Percentiles rank a stretch among this genome's conserved stretches.
phyloP scores from a whole-genome alignment of 2,888 invertebrate genomes.

The Callyntrura sp. region DNA sequence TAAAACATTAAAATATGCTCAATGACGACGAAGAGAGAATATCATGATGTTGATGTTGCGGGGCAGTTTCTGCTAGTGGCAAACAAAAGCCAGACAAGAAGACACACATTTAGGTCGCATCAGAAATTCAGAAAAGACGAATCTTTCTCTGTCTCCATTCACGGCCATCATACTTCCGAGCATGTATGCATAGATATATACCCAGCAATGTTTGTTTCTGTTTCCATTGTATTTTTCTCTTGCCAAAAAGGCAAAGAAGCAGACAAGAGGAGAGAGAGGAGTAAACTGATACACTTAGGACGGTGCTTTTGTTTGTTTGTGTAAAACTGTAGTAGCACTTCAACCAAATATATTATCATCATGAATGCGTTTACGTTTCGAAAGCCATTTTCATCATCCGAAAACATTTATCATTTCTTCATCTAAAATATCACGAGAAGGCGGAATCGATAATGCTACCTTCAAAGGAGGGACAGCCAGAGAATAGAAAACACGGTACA shows the following conservation, averaged over 20 bases:
- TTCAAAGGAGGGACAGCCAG: not conserved
- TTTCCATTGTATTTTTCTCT: conserved; percentile 1
- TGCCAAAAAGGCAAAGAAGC: conserved; percentile 3
- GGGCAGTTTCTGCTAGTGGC: conserved; percentile 12
- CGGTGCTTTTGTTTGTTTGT: not conserved
- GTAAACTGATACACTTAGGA: conserved; percentile 31
- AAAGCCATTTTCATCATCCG: not conserved
- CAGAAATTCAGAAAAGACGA: conserved; percentile 44
- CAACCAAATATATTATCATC: conserved; percentile 4
- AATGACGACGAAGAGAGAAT: conserved; percentile 24
- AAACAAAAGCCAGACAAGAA: conserved; percentile 33
- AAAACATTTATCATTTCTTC: conserved; percentile 38
- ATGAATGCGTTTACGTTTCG: conserved; percentile 17
- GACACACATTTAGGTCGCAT: conserved; percentile 42
- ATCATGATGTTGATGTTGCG: conserved; percentile 44
- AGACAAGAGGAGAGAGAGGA: not conserved
- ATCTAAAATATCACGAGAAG: conserved; percentile 13
- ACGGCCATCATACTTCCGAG: not conserved
- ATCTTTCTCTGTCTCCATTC: not conserved
- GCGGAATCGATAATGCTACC: not conserved
- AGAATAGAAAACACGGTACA: too few species aligned
- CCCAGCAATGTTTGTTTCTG: not conserved
- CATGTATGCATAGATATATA: too few species aligned
- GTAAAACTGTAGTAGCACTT: not conserved
- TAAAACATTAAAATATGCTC: conserved; percentile 59